Evolutionary conservation across 2,113 vertebrate genomes (phyloP).

Genomic region (Notothenia rossii): DNA sequence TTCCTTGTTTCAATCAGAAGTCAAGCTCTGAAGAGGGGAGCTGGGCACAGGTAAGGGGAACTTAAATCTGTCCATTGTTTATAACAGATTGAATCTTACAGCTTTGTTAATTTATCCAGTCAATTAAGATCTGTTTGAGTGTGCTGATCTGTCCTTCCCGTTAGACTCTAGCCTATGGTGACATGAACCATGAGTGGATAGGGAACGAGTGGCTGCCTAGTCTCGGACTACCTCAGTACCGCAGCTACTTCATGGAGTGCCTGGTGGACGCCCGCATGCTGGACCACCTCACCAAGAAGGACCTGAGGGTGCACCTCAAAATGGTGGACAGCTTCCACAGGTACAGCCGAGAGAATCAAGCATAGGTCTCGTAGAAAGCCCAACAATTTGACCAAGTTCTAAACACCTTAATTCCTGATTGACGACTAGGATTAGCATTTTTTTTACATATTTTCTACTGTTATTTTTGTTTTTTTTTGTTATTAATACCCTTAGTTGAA

Average conservation of each 20-base stretch:
- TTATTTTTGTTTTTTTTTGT: not conserved
- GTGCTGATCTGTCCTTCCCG: not conserved
- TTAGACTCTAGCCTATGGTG: slow-evolving; percentile 96
- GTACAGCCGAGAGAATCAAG: slow-evolving; percentile 72
- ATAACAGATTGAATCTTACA: not conserved
- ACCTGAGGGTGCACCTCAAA: slow-evolving; percentile 97
- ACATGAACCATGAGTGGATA: slow-evolving; percentile 99
- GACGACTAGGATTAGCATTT: no score
- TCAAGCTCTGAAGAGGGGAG: slow-evolving; percentile 96
- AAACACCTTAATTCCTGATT: no score
- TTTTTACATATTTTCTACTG: no score
- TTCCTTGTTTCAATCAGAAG: slow-evolving; percentile 82
- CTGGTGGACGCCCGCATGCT: slow-evolving; percentile 98
- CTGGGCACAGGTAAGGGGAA: slow-evolving; percentile 93
- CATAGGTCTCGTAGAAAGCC: not conserved
- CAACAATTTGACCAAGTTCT: no score
- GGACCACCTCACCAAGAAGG: slow-evolving; percentile 99
- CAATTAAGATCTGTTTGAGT: not conserved
- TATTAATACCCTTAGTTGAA: no score
- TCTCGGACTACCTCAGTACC: slow-evolving; percentile 97
- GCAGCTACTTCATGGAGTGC: slow-evolving; percentile 99
- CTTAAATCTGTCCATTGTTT: not conserved
- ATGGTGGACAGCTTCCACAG: slow-evolving; percentile 99
- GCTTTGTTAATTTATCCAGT: not conserved
- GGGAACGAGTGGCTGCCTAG: slow-evolving; percentile 99